Evolutionary conservation across 2,113 vertebrate genomes (phyloP).

Genomic region (Oceanodroma tethys): DNA sequence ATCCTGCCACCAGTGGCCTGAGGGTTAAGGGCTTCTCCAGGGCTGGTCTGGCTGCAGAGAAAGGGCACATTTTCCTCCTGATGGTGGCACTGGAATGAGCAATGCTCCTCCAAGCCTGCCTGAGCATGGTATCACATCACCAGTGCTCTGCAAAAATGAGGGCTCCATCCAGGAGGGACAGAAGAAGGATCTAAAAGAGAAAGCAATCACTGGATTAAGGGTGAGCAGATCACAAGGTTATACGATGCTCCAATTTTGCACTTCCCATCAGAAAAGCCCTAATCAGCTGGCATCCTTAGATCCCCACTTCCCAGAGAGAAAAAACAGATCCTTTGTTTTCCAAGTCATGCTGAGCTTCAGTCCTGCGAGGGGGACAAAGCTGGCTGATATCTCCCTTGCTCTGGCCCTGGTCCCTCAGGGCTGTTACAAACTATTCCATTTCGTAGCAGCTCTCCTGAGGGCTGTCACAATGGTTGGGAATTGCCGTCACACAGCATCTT

Average conservation of each 20-base stretch:
- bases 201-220: background rate
- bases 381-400: background rate
- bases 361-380: background rate
- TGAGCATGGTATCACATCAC: background rate
- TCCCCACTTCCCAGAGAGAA: background rate
- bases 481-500: background rate
- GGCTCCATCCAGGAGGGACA: background rate
- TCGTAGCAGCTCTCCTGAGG: background rate
- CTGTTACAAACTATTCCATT: background rate
- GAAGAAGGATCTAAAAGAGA: background rate
- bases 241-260: background rate
- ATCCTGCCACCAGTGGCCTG: background rate
- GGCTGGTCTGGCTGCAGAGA: background rate
- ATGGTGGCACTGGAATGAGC: background rate
- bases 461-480: background rate
- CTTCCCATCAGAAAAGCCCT: background rate
- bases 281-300: background rate
- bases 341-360: background rate
- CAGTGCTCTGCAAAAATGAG: background rate
- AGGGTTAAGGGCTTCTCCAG: background rate
- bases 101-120: background rate
- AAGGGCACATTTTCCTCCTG: background rate
- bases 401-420: background rate
- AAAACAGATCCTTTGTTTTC: background rate
- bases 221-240: background rate